Base-by-base conservation (phyloP, 2,797 vertebrate genomes). In the Enteromius unitaeniatus region DNA sequence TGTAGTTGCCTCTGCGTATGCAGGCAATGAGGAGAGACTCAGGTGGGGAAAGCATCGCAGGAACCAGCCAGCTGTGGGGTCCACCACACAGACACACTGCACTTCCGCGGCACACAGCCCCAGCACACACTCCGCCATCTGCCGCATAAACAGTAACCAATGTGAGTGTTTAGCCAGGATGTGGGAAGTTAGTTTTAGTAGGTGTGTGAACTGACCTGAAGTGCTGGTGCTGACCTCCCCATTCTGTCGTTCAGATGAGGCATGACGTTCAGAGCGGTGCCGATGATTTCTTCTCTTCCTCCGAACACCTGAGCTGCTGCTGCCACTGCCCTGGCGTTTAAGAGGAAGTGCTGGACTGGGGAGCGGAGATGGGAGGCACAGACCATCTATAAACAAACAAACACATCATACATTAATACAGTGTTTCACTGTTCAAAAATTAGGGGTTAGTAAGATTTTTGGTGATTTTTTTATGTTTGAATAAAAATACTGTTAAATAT, bases 11-110 rank as follows among this genome's bases (percentile, higher is more conserved):
- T 76, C 93, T 91, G 79, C 97, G 94, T 88, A 99, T 95, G 90
- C 97, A 99, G 87, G 98, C 96, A 73, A 96, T 94, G 60, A 99
- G 95, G 51, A 99, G 94, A 15, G 97, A 98, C 90, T 99, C 97
- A 0, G 98, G 97, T 23, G 97, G 94, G 11, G 98, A 96, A 91
- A 99, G 91, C 97, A 99, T 98, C 91, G 97, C 95, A 13, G 97
- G 96, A 81, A 99, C 94, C 79, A 99, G 91, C 83, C 94, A 93
- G 87, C 92, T 96, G 85, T 95, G 94, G 21, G 93, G 79, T 37
- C 89, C 91, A 31, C 93, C 92, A 0, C 92, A 93, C 0, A 89
- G 90, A 86, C 90, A 94, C 58, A 81, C 65, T 68, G 94, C 93
- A 74, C 82, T 7, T 4, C 94, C 92, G 3, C 37, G 81, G 84